Evolutionary conservation across 2,888 invertebrate genomes (phyloP).

Genomic region (Troilus luridus): DNA sequence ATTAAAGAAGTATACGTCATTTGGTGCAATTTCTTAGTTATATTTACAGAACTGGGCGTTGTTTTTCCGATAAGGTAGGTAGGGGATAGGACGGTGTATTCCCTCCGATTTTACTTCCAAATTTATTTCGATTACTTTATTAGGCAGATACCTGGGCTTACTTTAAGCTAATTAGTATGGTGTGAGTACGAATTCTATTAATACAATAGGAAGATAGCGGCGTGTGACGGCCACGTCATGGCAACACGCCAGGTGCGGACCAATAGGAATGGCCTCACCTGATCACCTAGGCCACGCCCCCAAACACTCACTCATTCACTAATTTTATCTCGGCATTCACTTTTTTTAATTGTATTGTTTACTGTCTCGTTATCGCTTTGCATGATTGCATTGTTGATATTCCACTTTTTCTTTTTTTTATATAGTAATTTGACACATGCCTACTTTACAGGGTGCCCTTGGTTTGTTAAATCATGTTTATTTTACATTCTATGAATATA

Average conservation of each 20-base stretch:
- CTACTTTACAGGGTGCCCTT: not conserved
- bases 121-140: no score
- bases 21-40: not conserved
- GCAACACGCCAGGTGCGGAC: not conserved
- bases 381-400: not conserved
- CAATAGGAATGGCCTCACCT: not conserved
- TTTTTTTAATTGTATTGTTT: not conserved
- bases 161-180: no score
- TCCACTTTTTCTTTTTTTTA: not conserved
- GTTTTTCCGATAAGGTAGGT: not conserved
- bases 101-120: no score
- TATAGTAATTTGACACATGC: not conserved
- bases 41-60: not conserved
- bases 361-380: not conserved
- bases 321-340: not conserved
- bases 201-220: not conserved
- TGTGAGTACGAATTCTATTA: not conserved
- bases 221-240: not conserved
- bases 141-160: no score
- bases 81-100: not conserved
- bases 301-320: not conserved
- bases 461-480: not conserved
- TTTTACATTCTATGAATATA: no score
- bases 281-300: not conserved
- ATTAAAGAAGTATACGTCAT: not conserved